Conservation (phyloP, 1,140 invertebrate genomes). For the Drosophila arawakana region DNA sequence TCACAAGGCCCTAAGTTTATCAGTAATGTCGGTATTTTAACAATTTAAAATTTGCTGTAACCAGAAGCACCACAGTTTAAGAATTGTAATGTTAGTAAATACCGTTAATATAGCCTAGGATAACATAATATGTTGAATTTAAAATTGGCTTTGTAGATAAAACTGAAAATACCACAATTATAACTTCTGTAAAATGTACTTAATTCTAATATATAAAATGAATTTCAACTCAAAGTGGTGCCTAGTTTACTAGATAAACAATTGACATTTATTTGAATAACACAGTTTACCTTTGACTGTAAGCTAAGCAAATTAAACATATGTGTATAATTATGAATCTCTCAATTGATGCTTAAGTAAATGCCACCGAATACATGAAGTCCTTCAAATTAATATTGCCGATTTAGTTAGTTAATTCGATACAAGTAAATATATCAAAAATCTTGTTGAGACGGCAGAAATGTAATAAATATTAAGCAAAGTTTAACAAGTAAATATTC, state of each 20-base stretch:
- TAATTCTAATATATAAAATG: conserved; percentile 14
- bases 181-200: conserved; percentile 47
- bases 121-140: too few species aligned
- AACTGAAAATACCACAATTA: conserved; percentile 21
- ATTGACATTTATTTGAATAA: conserved; percentile 71
- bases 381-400: conserved; percentile 34
- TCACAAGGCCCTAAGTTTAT: too few species aligned
- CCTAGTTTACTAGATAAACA: conserved; percentile 63
- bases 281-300: conserved; percentile 57
- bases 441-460: conserved; percentile 36
- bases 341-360: conserved; percentile 44
- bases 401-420: conserved; percentile 1
- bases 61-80: too few species aligned
- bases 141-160: conserved; percentile 51
- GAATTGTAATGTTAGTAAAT: too few species aligned
- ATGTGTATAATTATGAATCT: conserved; percentile 45
- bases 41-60: too few species aligned
- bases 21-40: too few species aligned
- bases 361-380: conserved; percentile 59
- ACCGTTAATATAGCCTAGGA: too few species aligned
- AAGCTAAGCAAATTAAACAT: conserved; percentile 16
- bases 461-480: conserved; percentile 4
- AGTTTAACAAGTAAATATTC: conserved; percentile 30
- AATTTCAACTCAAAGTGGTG: conserved; percentile 32
- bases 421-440: conserved; percentile 58